Evolutionary conservation across 2,113 vertebrate genomes (phyloP).

Genomic region (Desmodus rotundus): DNA sequence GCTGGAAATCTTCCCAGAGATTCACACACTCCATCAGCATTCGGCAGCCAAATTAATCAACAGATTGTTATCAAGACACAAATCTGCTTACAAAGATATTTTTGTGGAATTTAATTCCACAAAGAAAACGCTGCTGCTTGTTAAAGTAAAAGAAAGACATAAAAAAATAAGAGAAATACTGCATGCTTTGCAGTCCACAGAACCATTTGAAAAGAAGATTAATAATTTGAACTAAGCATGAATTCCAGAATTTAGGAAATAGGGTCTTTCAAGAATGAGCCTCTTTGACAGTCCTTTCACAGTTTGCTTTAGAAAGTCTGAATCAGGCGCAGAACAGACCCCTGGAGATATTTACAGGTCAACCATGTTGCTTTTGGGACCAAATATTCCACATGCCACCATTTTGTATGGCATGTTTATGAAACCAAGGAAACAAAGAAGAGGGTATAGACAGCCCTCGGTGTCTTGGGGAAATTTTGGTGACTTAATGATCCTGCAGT

Average conservation of each 20-base stretch:
- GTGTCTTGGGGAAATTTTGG: not conserved
- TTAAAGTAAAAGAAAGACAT: conserved; percentile 37
- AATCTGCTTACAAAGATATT: conserved; percentile 69
- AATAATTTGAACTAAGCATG: not conserved
- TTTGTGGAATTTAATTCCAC: conserved; percentile 55
- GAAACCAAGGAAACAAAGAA: not conserved
- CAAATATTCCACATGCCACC: not conserved
- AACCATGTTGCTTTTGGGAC: not conserved
- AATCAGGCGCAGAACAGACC: not conserved
- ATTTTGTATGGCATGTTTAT: not conserved
- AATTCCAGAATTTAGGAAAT: not conserved
- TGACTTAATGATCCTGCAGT: not conserved
- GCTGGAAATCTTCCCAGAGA: conserved; percentile 59
- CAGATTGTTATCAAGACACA: conserved; percentile 69
- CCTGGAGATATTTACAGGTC: not conserved
- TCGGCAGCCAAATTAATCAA: conserved; percentile 56
- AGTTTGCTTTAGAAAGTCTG: not conserved
- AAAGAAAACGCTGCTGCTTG: conserved; percentile 50
- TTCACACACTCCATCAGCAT: conserved; percentile 22
- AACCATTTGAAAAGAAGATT: conserved; percentile 21
- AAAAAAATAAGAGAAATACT: not conserved
- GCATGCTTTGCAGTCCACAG: not conserved
- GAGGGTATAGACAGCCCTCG: too few species aligned
- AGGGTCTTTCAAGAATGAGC: not conserved
- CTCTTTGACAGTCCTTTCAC: not conserved